Evolutionary conservation across 2,113 vertebrate genomes (phyloP).

Genomic region (Monarcha castaneiventris): DNA sequence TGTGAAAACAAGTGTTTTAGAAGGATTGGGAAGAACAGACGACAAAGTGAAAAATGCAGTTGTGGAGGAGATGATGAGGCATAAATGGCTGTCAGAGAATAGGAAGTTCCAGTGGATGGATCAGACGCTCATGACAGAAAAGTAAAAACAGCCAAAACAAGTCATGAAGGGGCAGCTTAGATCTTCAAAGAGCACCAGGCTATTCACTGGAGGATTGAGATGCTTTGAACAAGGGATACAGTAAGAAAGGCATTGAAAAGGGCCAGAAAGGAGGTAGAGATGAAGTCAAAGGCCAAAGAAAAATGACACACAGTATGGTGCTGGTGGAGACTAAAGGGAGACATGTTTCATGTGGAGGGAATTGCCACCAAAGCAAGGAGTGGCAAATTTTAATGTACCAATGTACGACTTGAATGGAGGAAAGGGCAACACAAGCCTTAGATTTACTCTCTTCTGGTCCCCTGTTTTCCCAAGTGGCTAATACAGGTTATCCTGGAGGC

Average conservation of each 20-base stretch:
- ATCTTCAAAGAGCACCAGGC: not conserved
- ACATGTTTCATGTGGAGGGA: rapidly evolving
- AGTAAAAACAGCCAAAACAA: not conserved
- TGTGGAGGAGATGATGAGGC: constrained; percentile 52
- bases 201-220: not conserved
- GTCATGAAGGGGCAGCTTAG: not conserved
- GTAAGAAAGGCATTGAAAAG: not conserved
- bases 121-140: constrained; percentile 3
- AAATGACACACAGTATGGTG: not conserved
- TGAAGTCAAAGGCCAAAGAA: not conserved
- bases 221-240: not conserved
- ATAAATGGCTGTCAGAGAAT: constrained; percentile 34
- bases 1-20: constrained; percentile 19
- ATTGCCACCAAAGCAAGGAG: not conserved
- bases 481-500: not conserved
- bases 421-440: not conserved
- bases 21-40: constrained; percentile 19
- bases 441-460: not conserved
- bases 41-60: constrained; percentile 32
- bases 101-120: not conserved
- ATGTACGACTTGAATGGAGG: rapidly evolving
- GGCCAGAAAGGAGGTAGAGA: not conserved
- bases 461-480: not conserved
- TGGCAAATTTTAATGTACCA: not conserved
- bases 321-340: not conserved